A percentile compares a stretch with the other conserved stretches of the same genome.
Evolutionary conservation across 2,888 invertebrate species (phyloP).

Genomic region (Ptychoptera albimana): DNA sequence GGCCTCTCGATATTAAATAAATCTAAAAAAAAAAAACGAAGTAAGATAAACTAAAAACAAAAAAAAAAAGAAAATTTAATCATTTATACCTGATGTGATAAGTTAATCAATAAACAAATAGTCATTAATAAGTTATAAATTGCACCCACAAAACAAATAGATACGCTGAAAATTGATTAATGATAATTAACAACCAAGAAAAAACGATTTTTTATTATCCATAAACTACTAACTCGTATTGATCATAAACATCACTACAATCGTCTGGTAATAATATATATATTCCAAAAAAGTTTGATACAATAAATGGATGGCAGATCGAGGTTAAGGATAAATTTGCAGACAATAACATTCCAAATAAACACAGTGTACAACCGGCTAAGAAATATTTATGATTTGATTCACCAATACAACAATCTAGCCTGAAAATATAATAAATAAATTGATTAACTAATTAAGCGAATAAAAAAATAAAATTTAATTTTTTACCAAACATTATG

Average conservation of each 20-base stretch:
- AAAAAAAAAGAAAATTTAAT: no score
- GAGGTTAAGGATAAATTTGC: conserved; percentile 70
- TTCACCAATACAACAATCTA: conserved; percentile 71
- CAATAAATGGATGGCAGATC: conserved; percentile 61
- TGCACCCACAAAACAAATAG: conserved; percentile 39
- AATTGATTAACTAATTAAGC: no score
- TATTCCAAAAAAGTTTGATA: conserved; percentile 21
- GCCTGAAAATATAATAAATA: no score
- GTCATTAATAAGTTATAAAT: conserved; percentile 34
- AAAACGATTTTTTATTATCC: no score
- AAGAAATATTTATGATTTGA: conserved; percentile 65
- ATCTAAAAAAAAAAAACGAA: conserved; percentile 19
- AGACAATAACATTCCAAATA: conserved; percentile 52
- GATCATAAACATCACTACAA: conserved; percentile 69
- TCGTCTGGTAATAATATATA: conserved; percentile 61
- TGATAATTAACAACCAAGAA: no score
- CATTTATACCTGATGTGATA: no score
- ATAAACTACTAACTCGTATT: conserved; percentile 55
- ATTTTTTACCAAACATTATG: conserved; percentile 60
- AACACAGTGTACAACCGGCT: conserved; percentile 45
- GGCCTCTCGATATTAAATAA: conserved; percentile 32
- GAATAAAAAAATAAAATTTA: conserved; percentile 8
- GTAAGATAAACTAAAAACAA: no score
- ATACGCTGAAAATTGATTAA: conserved; percentile 30
- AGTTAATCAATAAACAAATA: conserved; percentile 28